Conservation (phyloP, 2,888 invertebrate genomes). For the Ryuthela nishihirai region DNA sequence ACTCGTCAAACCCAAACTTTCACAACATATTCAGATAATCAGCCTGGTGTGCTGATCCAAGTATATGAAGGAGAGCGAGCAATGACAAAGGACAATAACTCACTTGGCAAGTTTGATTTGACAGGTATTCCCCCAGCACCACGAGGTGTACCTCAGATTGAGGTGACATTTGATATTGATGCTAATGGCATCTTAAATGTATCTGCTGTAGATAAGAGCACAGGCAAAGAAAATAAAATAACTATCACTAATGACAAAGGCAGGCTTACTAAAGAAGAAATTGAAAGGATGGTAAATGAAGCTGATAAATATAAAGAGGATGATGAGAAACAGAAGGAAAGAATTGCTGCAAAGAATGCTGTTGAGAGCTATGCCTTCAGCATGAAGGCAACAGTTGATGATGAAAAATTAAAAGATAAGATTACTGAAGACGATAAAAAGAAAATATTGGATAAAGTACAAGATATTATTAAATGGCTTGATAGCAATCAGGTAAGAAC, state of each 20-base stretch:
- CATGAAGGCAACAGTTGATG: slow-evolving; percentile 56
- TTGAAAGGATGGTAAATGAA: slow-evolving; percentile 56
- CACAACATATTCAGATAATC: slow-evolving; percentile 96
- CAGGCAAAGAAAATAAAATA: slow-evolving; percentile 53
- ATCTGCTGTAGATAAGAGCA: slow-evolving; percentile 57
- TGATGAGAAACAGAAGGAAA: slow-evolving; percentile 54
- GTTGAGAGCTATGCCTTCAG: slow-evolving; percentile 64
- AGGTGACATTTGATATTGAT: too few relatives aligned
- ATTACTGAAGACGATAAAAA: slow-evolving; percentile 65
- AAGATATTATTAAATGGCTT: slow-evolving; percentile 70
- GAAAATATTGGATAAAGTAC: slow-evolving; percentile 54
- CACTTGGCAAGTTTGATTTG: slow-evolving; percentile 51
- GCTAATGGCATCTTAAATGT: slow-evolving; percentile 51
- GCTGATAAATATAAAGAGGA: slow-evolving; percentile 56
- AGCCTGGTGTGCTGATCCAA: slow-evolving; percentile 84
- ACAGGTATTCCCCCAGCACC: slow-evolving; percentile 47
- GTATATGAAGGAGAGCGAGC: too few relatives aligned
- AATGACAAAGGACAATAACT: slow-evolving; percentile 52
- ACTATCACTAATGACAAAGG: slow-evolving; percentile 57
- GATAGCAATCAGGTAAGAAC: slow-evolving; percentile 66
- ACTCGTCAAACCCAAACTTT: slow-evolving; percentile 95
- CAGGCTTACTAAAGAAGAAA: slow-evolving; percentile 55
- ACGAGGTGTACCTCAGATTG: too few relatives aligned
- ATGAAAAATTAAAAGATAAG: slow-evolving; percentile 44
- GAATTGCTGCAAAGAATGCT: slow-evolving; percentile 73